These are phyloP conservation scores for Sus cebifrons DNA, from an alignment of 2,797 vertebrate genomes.

Conservation along the genomic window DNA sequence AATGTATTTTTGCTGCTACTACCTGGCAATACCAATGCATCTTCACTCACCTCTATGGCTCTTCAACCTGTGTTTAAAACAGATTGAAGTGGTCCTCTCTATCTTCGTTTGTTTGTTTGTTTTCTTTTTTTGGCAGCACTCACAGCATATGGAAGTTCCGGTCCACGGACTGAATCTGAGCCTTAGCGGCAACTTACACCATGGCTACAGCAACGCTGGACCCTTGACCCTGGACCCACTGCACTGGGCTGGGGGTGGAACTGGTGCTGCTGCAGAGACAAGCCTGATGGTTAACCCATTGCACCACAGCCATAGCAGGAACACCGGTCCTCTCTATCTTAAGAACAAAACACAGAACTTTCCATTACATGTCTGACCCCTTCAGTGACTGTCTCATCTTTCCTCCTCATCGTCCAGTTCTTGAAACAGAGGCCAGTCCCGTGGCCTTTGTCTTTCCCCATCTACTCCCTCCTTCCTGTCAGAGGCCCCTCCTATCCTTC, in stretches of 20 bases:
- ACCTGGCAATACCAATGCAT: no score
- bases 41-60: background rate
- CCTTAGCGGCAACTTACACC: no score
- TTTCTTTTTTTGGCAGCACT: no score
- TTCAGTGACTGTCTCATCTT: background rate
- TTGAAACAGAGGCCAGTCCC: background rate
- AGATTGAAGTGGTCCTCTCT: background rate
- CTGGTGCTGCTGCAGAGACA: no score
- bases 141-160: no score
- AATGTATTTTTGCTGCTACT: background rate
- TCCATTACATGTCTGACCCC: background rate
- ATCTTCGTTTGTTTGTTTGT: background rate
- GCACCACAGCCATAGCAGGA: no score
- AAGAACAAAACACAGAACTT: constrained; percentile 4
- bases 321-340: background rate
- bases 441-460: background rate
- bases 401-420: background rate
- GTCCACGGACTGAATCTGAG: no score
- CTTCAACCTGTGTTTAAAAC: background rate
- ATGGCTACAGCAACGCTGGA: no score
- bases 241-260: no score
- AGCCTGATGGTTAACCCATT: no score
- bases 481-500: background rate
- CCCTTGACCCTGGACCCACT: no score
- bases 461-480: background rate